Evolutionary conservation across 1,140 invertebrate species (phyloP).

Genomic region (Drosophila triauraria): DNA sequence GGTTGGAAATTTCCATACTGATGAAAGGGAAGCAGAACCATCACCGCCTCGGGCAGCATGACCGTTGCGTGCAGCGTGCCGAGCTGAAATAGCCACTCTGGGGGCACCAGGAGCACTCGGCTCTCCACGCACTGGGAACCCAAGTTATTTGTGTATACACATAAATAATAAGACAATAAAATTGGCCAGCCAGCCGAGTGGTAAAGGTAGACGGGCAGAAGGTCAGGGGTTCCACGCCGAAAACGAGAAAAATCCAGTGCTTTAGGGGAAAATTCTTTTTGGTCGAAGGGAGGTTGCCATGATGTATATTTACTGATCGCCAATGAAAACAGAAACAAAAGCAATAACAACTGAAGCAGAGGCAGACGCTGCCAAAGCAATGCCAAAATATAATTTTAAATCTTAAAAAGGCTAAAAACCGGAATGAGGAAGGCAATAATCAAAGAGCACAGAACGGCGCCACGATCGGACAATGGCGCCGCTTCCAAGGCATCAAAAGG

Average conservation of each 20-base stretch:
- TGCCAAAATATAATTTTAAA: constrained; percentile 71
- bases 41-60: constrained; percentile 72
- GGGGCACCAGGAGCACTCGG: constrained; percentile 22
- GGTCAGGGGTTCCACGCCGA: constrained; percentile 42
- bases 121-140: constrained; percentile 33
- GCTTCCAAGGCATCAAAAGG: constrained; percentile 27
- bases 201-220: constrained; percentile 61
- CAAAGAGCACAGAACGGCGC: constrained; percentile 31
- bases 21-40: constrained; percentile 63
- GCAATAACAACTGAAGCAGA: constrained; percentile 19
- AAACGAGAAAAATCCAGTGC: constrained; percentile 43
- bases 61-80: constrained; percentile 58
- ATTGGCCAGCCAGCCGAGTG: constrained; percentile 27
- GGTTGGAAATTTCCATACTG: constrained; percentile 50
- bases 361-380: constrained; percentile 39
- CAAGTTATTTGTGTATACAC: constrained; percentile 46
- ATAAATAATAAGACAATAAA: constrained; percentile 57
- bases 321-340: constrained; percentile 66
- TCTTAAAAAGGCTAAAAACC: constrained; percentile 52
- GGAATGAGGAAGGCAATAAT: constrained; percentile 40
- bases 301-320: constrained; percentile 75
- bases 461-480: constrained; percentile 36
- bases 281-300: constrained; percentile 22
- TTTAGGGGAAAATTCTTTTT: constrained; percentile 42
- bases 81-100: constrained; percentile 62